phyloP scores from a whole-genome alignment of 2,888 invertebrate genomes.

The Hololepta plana region DNA sequence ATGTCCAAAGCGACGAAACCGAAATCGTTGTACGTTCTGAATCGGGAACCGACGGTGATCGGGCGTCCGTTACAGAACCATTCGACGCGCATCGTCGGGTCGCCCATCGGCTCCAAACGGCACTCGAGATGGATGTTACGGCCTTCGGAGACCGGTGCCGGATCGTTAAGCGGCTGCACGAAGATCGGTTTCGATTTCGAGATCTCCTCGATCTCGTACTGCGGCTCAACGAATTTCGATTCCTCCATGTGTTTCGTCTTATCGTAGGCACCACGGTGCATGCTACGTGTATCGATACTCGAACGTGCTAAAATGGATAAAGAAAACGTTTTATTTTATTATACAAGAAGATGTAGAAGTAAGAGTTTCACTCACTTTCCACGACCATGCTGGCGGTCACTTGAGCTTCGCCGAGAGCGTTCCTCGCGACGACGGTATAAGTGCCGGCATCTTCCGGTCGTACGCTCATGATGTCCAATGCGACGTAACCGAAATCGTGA shows the following conservation, averaged over 20 bases:
- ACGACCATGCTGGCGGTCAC: slow-evolving; percentile 69
- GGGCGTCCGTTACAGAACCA: slow-evolving; percentile 91
- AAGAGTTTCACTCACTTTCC: slow-evolving; percentile 53
- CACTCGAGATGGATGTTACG: slow-evolving; percentile 85
- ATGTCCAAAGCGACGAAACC: slow-evolving; percentile 95
- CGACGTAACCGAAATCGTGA: slow-evolving; percentile 94
- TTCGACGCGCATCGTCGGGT: slow-evolving; percentile 88
- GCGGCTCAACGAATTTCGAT: slow-evolving; percentile 69
- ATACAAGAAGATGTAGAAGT: slow-evolving; percentile 3
- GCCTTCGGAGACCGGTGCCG: slow-evolving; percentile 70
- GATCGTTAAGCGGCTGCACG: slow-evolving; percentile 72
- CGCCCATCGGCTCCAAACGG: slow-evolving; percentile 85
- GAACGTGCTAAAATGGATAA: slow-evolving; percentile 50
- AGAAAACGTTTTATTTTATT: slow-evolving; percentile 2
- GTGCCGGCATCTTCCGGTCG: slow-evolving; percentile 84
- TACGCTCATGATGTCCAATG: slow-evolving; percentile 84
- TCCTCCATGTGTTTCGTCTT: slow-evolving; percentile 78
- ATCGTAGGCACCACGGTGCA: slow-evolving; percentile 72
- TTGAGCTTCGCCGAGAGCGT: slow-evolving; percentile 78
- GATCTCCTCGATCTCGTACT: slow-evolving; percentile 79
- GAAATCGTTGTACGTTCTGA: slow-evolving; percentile 90
- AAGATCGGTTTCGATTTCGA: slow-evolving; percentile 92
- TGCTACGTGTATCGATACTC: slow-evolving; percentile 75
- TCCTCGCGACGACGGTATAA: slow-evolving; percentile 85
- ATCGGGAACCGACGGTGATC: slow-evolving; percentile 78